phyloP scores from a whole-genome alignment of 1,140 invertebrate genomes.

The Drosophila virilis region DNA sequence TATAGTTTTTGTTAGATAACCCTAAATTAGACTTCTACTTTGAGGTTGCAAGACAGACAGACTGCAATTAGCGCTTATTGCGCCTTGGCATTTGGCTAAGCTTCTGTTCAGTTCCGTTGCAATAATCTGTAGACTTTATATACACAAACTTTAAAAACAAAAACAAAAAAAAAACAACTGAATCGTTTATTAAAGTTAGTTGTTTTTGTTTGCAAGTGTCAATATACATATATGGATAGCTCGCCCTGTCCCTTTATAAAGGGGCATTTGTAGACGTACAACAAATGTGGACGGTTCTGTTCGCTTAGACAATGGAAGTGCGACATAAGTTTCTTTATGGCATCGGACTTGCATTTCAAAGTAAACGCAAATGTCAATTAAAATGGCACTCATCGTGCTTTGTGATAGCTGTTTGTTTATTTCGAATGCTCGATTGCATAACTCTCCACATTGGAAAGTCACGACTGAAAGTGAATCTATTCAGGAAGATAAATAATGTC shows the following conservation, averaged over 20 bases:
- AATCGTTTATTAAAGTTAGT: neutral
- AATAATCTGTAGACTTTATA: too few species aligned
- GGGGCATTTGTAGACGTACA: slow-evolving; percentile 27
- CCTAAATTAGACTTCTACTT: too few species aligned
- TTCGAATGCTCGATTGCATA: neutral
- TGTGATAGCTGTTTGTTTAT: slow-evolving; percentile 10
- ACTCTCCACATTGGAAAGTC: neutral
- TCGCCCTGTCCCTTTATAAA: slow-evolving; percentile 8
- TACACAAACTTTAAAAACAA: too few species aligned
- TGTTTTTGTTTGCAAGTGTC: neutral
- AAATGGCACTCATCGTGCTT: slow-evolving; percentile 16
- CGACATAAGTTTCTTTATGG: slow-evolving; percentile 9
- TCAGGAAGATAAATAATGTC: neutral
- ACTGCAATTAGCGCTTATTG: too few species aligned
- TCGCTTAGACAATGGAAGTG: slow-evolving; percentile 15
- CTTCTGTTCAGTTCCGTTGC: too few species aligned
- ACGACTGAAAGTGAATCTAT: slow-evolving; percentile 15
- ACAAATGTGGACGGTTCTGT: slow-evolving; percentile 27
- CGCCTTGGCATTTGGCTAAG: too few species aligned
- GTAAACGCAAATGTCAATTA: slow-evolving; percentile 32
- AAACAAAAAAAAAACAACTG: too few species aligned
- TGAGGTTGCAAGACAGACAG: too few species aligned
- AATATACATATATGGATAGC: neutral
- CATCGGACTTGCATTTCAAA: slow-evolving; percentile 24
- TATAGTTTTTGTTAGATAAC: too few species aligned